phyloP scores from a whole-genome alignment of 2,888 invertebrate species.

The Nebria salina region DNA sequence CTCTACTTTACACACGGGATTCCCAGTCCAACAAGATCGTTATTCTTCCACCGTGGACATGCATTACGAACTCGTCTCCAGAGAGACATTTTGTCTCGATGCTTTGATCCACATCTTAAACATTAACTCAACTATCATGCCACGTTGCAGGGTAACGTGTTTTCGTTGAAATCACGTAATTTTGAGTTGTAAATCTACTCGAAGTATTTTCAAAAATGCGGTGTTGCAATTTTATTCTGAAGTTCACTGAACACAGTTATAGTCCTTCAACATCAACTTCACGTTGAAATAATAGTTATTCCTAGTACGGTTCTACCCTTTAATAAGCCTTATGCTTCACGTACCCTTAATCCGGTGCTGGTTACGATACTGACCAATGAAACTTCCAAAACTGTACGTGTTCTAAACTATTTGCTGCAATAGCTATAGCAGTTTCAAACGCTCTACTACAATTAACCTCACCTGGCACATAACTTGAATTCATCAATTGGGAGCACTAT shows the following conservation, averaged over 20 bases:
- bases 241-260: background rate
- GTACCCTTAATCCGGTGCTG: background rate
- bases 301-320: background rate
- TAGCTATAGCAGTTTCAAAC: constrained; percentile 31
- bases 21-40: constrained; percentile 22
- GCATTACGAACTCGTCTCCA: constrained; percentile 36
- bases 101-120: constrained; percentile 36
- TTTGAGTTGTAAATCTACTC: background rate
- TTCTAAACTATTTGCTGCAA: constrained; percentile 33
- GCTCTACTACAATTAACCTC: constrained; percentile 25
- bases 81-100: constrained; percentile 38
- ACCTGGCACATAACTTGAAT: constrained; percentile 38
- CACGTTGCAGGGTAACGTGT: background rate
- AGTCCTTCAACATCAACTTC: constrained; percentile 8
- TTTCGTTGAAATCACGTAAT: background rate
- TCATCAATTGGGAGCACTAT: constrained; percentile 20
- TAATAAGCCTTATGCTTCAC: background rate
- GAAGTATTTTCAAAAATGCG: background rate
- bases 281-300: background rate
- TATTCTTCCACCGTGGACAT: constrained; percentile 38
- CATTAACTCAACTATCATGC: constrained; percentile 32
- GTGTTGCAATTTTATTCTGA: background rate
- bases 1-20: constrained; percentile 32
- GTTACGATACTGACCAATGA: background rate
- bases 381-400: constrained; percentile 18